Conservation (phyloP, 2,888 invertebrate species). For the Latrodectus hesperus region DNA sequence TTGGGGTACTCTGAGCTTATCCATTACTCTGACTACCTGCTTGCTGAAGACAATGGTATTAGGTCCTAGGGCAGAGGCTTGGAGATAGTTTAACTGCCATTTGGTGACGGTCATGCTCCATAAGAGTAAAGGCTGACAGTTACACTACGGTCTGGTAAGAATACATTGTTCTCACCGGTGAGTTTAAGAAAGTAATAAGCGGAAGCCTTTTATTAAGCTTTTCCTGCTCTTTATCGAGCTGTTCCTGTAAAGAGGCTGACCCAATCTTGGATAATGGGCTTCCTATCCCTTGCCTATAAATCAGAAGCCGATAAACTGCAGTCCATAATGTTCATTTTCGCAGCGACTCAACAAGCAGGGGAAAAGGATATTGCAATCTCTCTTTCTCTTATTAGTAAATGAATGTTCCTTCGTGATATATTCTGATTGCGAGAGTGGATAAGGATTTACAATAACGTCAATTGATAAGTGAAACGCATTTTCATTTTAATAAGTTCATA, state of each 20-base stretch:
- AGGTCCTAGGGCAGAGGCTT: conserved; percentile 13
- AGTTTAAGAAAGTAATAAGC: conserved; percentile 60
- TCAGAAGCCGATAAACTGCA: conserved; percentile 58
- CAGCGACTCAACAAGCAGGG: conserved; percentile 8
- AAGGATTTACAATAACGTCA: conserved; percentile 4
- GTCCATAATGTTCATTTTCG: conserved; percentile 52
- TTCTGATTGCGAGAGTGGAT: conserved; percentile 28
- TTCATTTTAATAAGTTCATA: neutral
- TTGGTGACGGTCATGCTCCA: conserved; percentile 27
- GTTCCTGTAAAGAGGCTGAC: conserved; percentile 58
- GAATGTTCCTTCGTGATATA: conserved; percentile 52
- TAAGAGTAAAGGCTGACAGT: conserved; percentile 6
- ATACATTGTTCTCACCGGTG: conserved; percentile 40
- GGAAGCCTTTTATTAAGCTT: conserved; percentile 60
- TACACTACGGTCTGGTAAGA: conserved; percentile 18
- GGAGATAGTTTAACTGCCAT: conserved; percentile 41
- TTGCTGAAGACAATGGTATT: neutral
- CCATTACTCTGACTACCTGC: neutral
- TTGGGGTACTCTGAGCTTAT: neutral
- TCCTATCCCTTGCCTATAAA: conserved; percentile 60
- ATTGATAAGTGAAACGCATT: neutral
- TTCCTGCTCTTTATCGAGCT: conserved; percentile 66
- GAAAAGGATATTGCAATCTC: conserved; percentile 22
- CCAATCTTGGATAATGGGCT: conserved; percentile 58
- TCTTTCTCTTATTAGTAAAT: conserved; percentile 45